Evolutionary conservation across 2,888 invertebrate genomes (phyloP), one percentile per base, ranked within the genome.

Genomic region (Drosophila phalerata): DNA sequence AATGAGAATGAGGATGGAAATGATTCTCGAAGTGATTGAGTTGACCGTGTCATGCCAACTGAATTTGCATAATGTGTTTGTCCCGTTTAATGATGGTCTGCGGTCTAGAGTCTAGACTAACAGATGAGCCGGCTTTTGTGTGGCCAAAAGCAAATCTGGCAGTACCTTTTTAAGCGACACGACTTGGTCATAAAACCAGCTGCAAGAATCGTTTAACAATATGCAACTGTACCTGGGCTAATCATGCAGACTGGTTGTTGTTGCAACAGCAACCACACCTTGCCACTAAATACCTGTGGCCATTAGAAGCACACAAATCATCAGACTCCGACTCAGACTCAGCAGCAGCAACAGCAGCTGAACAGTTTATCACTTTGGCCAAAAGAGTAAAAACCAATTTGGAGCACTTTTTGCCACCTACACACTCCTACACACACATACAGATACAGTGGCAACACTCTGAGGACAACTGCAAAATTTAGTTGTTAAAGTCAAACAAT

Each of bases 401-500:
- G 68, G 79, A 84, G 85, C 89, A 88, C 66, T 79, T 71, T 79
- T 74, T 64, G 66, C 66, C 51, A 37, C 72, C 56, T 45, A 52
- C 52, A 37, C 58, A 63, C 38, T 34, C 53, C 40, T 3, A 40
- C 47, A 52, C 34, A 45, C 4, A 45, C 37, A 43, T 30, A 45
- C 37, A 22, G 55, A 37, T 28, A 52, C 25, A 25, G 38, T 1
- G 0, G 13, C 3, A 34, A 19, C 28, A 45, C 30, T 17, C 25
- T 25, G 42, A 67, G 61, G 52, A 52, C 58, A 63, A 63, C 67
- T 63, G 81, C 55, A 85, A 85, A 90, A 90, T 90, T 87, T 90
- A 87, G 86, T 87, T 87, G 86, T 90, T 87, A 85, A 87, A 87
- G 82, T 86, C 90, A 66, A 85, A 83, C 89, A 90, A 86, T 88